These are phyloP conservation scores for Castor canadensis DNA, from an alignment of 2,113 vertebrate species.

Conservation along the genomic window DNA sequence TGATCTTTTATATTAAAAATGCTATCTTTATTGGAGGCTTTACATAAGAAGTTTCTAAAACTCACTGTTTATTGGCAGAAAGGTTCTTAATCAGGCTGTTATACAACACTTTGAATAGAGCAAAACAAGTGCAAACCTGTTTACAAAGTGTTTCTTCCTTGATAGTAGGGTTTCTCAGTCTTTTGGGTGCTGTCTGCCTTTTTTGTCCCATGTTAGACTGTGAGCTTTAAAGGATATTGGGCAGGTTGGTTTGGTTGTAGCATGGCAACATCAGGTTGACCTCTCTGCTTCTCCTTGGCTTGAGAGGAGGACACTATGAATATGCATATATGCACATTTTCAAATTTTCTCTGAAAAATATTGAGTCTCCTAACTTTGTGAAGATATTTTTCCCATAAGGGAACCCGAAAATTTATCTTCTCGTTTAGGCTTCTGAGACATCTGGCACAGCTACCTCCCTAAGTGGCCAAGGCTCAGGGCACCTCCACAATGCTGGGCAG, in stretches of 20 bases:
- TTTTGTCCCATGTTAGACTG: constrained; percentile 57
- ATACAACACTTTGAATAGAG: background rate
- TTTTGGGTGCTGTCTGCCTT: background rate
- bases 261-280: constrained; percentile 1
- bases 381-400: constrained; percentile 49
- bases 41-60: constrained; percentile 25
- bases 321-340: background rate
- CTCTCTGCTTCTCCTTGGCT: constrained; percentile 61
- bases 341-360: constrained; percentile 51
- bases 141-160: background rate
- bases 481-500: background rate
- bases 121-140: background rate
- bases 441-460: background rate
- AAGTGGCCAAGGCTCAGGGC: background rate
- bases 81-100: constrained; percentile 16
- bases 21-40: background rate
- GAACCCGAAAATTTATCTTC: constrained; percentile 29
- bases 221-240: constrained; percentile 69
- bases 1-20: background rate
- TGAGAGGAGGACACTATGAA: constrained; percentile 36
- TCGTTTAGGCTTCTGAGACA: background rate
- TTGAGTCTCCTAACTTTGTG: constrained; percentile 14
- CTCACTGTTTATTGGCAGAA: background rate
- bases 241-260: constrained; percentile 36
- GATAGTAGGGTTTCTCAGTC: background rate